A percentile compares a stretch with the other conserved stretches of the same genome.
phyloP scores from a whole-genome alignment of 2,113 vertebrate genomes.

The Pluvianellus socialis region DNA sequence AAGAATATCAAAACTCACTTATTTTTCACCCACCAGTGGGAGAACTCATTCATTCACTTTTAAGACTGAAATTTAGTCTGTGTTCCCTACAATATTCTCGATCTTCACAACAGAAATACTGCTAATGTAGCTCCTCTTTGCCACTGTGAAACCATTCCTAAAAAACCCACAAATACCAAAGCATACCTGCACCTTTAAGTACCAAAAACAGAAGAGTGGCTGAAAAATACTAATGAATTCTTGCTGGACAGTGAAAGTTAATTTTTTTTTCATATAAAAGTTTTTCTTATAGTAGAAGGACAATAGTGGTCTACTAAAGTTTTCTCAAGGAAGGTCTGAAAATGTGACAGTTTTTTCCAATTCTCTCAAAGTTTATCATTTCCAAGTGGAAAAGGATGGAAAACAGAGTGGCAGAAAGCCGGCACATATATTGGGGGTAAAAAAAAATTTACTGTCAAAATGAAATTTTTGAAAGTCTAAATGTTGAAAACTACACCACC shows the following conservation, averaged over 20 bases:
- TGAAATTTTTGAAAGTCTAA: background rate
- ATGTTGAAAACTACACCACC: background rate
- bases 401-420: background rate
- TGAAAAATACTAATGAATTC: background rate
- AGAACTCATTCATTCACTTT: background rate
- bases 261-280: background rate
- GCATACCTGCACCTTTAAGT: background rate
- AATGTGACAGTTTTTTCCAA: background rate
- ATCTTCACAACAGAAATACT: background rate
- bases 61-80: background rate
- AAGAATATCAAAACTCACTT: background rate
- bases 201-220: background rate
- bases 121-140: background rate
- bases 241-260: background rate
- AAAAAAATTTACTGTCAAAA: background rate
- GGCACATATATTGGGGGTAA: no score
- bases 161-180: background rate
- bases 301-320: background rate
- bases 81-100: background rate
- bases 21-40: background rate
- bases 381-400: background rate
- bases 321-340: background rate
- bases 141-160: background rate
- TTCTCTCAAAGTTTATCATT: background rate
- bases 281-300: background rate